Percentiles rank a stretch among this genome's conserved stretches.
Conservation (phyloP, 2,888 invertebrate species). For the Abrostola triplasia region DNA sequence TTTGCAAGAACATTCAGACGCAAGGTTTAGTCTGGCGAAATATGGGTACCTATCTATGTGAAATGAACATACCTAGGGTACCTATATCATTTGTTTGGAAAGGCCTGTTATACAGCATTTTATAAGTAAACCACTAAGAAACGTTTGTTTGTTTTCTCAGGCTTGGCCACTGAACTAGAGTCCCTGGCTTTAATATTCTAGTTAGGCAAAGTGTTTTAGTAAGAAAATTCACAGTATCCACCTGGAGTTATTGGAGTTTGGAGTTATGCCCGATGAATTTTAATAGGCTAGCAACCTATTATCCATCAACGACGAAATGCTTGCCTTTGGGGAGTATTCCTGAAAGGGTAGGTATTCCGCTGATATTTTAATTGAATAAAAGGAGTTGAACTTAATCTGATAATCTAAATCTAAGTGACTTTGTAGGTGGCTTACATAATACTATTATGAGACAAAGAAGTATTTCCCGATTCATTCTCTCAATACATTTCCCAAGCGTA, state of each 20-base stretch:
- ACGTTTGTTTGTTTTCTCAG: too few relatives aligned
- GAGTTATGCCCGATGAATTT: slow-evolving; percentile 1
- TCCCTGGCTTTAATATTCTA: background rate
- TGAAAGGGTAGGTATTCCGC: slow-evolving; percentile 1
- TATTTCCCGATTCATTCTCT: background rate
- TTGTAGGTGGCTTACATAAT: background rate
- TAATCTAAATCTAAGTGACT: slow-evolving; percentile 2
- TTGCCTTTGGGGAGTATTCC: background rate
- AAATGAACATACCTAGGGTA: too few relatives aligned
- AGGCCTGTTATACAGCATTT: too few relatives aligned
- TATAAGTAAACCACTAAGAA: too few relatives aligned
- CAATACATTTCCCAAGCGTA: background rate
- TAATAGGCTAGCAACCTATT: background rate
- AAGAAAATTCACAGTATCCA: slow-evolving; percentile 3
- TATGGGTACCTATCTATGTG: too few relatives aligned
- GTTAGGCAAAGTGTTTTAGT: background rate
- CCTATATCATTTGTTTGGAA: too few relatives aligned
- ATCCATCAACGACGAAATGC: slow-evolving; percentile 2
- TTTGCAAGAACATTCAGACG: too few relatives aligned
- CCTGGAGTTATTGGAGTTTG: background rate
- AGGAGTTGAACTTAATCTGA: slow-evolving; percentile 5
- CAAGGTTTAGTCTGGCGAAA: too few relatives aligned
- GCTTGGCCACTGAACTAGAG: background rate
- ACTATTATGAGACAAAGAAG: background rate
- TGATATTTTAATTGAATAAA: slow-evolving; percentile 5